A percentile compares a stretch with the other conserved stretches of the same genome.
Evolutionary conservation across 1,140 invertebrate species (phyloP).

Genomic region (Camponotus pennsylvanicus): DNA sequence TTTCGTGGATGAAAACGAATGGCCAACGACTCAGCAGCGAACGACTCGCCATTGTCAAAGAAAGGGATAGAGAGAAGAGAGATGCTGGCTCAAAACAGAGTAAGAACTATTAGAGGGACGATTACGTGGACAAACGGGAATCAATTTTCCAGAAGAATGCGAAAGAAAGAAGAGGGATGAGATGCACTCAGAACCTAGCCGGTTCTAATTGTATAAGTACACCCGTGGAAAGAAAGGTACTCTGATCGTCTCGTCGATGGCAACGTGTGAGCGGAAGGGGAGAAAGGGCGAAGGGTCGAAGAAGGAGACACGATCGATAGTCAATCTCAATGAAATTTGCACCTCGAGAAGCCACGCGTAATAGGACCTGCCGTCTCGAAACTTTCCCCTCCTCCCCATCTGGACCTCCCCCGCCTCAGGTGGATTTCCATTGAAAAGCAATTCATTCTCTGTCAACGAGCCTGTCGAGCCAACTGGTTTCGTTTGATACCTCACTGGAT

Average conservation of each 20-base stretch:
- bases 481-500: slow-evolving; percentile 50
- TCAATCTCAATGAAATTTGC: slow-evolving; percentile 76
- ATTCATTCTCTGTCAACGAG: slow-evolving; percentile 75
- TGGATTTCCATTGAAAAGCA: slow-evolving; percentile 75
- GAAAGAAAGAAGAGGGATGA: slow-evolving; percentile 17
- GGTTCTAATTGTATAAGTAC: slow-evolving; percentile 74
- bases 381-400: not conserved
- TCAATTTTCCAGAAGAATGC: slow-evolving; percentile 72
- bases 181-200: slow-evolving; percentile 26
- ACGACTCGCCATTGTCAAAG: slow-evolving; percentile 33
- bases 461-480: slow-evolving; percentile 65
- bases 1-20: slow-evolving; percentile 66
- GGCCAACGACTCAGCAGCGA: slow-evolving; percentile 37
- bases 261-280: slow-evolving; percentile 12
- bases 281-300: not conserved
- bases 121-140: slow-evolving; percentile 33
- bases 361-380: slow-evolving; percentile 64
- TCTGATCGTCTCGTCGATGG: slow-evolving; percentile 7
- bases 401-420: slow-evolving; percentile 7
- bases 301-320: slow-evolving; percentile 69
- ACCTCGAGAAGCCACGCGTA: slow-evolving; percentile 73
- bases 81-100: not conserved
- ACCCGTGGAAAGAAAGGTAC: slow-evolving; percentile 1
- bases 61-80: not conserved
- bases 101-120: not conserved